Evolutionary conservation across 2,797 vertebrate species (phyloP), one percentile per base, ranked within the genome.

Genomic region (Gambusia yucatana): DNA sequence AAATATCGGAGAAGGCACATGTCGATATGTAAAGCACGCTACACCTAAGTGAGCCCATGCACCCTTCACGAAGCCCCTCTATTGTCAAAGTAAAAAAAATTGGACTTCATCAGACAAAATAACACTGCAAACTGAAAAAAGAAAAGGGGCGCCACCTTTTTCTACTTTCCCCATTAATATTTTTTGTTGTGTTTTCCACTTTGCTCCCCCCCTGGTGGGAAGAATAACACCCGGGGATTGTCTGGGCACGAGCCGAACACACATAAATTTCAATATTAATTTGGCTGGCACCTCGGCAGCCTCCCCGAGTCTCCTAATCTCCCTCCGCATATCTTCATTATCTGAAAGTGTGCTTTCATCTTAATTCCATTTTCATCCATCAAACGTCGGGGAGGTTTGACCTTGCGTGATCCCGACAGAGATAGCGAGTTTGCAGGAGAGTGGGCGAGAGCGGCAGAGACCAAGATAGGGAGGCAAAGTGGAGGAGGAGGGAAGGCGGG

Each of bases 301-400:
- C 75, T 92, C 85, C 43, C 78, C 69, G 85, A 2, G 85, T 86
- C 84, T 90, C 91, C 89, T 93, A 92, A 95, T 95, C 91, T 93
- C 85, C 80, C 75, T 69, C 88, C 47, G 91, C 93, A 92, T 84
- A 93, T 95, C 94, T 93, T 94, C 93, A 93, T 94, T 93, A 94
- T 94, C 92, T 91, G 90, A 94, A 94, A 94, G 92, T 93, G 92
- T 90, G 92, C 94, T 94, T 94, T 94, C 93, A 93, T 94, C 93
- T 93, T 94, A 92, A 94, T 94, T 95, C 94, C 92, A 91, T 95
- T 94, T 94, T 93, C 93, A 94, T 94, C 94, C 92, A 93, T 94
- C 94, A 94, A 93, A 93, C 86, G 87, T 92, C 83, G 74, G 87
- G 81, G 86, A 91, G 89, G 84, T 93, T 90, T 94, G 94, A 94